These are phyloP conservation scores for Notamacropus eugenii DNA, from an alignment of 2,797 vertebrate species.

Conservation along the genomic window DNA sequence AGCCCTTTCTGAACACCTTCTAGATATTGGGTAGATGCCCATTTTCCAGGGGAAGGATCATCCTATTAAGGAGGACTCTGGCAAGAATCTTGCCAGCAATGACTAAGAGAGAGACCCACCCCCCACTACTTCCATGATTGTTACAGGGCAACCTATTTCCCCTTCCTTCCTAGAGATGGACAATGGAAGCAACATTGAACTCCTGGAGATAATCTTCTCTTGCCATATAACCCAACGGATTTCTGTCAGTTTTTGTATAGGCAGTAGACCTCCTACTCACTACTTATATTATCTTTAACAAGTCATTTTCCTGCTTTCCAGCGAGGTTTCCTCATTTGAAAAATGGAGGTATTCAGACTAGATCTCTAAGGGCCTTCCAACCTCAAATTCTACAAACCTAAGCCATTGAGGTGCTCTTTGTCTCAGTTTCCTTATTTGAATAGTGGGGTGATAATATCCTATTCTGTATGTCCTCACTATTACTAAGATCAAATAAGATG, in stretches of 20 bases:
- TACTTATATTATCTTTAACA: neutral
- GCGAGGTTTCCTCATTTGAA: neutral
- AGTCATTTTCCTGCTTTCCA: neutral
- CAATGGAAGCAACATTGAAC: no score
- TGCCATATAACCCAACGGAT: neutral
- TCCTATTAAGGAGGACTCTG: neutral
- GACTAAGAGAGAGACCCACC: neutral
- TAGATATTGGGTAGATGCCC: no score
- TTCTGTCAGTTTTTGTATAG: neutral
- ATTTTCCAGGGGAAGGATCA: neutral
- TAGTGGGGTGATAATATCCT: neutral
- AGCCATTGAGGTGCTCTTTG: neutral
- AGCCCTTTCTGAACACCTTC: no score
- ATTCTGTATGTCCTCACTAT: neutral
- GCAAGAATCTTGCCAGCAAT: neutral
- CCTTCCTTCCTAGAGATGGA: neutral
- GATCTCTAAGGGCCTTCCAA: neutral
- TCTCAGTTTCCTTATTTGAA: neutral
- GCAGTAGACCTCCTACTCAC: neutral
- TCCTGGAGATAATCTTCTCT: no score
- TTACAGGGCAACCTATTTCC: neutral
- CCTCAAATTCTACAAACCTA: neutral
- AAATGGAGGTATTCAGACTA: neutral
- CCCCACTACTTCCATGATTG: neutral
- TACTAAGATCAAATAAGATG: neutral